Evolutionary conservation across 2,113 vertebrate genomes (phyloP), one percentile per base, ranked within the genome.

Genomic region (Oncorhynchus clarkii): DNA sequence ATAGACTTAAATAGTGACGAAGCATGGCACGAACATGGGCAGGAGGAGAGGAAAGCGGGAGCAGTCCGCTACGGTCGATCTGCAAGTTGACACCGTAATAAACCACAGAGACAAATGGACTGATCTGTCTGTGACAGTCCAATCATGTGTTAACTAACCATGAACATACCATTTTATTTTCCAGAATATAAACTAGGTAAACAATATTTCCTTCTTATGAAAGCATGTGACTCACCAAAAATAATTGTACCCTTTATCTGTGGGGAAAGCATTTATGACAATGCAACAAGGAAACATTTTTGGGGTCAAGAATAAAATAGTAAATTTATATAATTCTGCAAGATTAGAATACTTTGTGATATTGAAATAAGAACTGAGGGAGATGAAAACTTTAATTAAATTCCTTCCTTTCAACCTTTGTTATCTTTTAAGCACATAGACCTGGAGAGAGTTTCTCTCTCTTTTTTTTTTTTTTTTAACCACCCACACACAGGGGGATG

Each of bases 311-410:
- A 16, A 54, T 62, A 24, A 20, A 57, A 20, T 57, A 20, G 54
- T 20, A 1, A 20, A 57, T 57, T 57, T 62, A 3, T 34, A 0
- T 68, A 6, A 20, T 68, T 12, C 18, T n/a, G 59, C 59, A 62
- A 68, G 67, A 68, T 68, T 39, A 39, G 18, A 34, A 45, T 68
- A 31, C 12, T 34, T 68, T n/a, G 29, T 68, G 67, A 68, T 62
- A 62, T 29, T 7, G 31, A 68, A 34, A 6, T 7, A 18, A 67
- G 13, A 67, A 67, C 24, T 24, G 64, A 66, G 26, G 16, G 16
- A 68, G 16, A 67, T 27, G 16, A 31, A 16, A 29, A 34, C 29
- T 68, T 39, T 62, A 62, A 62, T 62, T 62, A 62, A n/a, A 62
- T 22, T 24, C 16, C 59, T 22, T n/a, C n/a, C 59, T 62, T 7